A percentile compares a stretch with the other conserved stretches of the same genome.
These are phyloP conservation scores for Fulica atra DNA, from an alignment of 2,113 vertebrate species.

Conservation along the genomic window DNA sequence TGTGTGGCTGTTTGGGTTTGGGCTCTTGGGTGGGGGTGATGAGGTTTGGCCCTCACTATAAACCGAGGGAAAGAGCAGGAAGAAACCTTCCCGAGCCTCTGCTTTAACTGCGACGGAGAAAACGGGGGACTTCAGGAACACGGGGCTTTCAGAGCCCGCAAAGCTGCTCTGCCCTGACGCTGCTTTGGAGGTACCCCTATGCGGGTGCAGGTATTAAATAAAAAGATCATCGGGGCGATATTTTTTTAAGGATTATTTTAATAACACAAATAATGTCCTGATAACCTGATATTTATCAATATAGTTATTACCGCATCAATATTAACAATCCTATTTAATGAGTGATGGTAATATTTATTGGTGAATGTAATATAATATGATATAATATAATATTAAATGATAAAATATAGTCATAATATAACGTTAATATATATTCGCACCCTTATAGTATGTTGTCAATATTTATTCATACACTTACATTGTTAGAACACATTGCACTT, in stretches of 20 bases:
- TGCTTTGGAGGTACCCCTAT: rapidly evolving
- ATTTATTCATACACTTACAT: rapidly evolving
- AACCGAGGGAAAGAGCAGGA: neutral
- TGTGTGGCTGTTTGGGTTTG: neutral
- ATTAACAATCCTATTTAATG: too few relatives aligned
- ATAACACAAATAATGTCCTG: rapidly evolving
- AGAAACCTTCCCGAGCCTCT: rapidly evolving
- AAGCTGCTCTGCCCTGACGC: rapidly evolving
- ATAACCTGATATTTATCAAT: neutral
- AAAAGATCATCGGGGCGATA: rapidly evolving
- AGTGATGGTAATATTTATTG: neutral
- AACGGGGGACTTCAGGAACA: rapidly evolving
- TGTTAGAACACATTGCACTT: neutral
- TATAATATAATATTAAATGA: too few relatives aligned
- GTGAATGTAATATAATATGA: too few relatives aligned
- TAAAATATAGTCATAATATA: too few relatives aligned
- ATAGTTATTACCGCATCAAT: neutral
- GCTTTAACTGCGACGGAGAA: rapidly evolving
- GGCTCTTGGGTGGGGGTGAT: too few relatives aligned
- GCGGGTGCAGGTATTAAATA: neutral
- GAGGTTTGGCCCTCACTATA: neutral
- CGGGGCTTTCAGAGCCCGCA: neutral
- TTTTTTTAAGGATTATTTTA: neutral
- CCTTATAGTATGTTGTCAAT: neutral
- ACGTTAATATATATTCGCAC: too few relatives aligned